A percentile compares a stretch with the other conserved stretches of the same genome.
Conservation (phyloP, 2,113 vertebrate species). For the Baryphthengus martii region DNA sequence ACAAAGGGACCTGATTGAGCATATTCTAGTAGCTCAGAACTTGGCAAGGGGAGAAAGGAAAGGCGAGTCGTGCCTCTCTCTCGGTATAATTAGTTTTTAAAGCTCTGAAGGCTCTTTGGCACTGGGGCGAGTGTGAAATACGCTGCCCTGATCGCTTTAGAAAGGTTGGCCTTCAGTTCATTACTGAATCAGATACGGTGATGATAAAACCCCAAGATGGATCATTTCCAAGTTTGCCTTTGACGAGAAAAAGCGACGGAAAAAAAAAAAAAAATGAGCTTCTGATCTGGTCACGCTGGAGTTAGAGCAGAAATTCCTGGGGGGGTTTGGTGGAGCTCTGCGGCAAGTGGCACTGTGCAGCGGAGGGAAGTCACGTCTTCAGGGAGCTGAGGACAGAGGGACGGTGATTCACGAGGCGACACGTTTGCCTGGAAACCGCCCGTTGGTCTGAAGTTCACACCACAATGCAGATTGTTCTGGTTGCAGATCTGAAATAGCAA, state of each 20-base stretch:
- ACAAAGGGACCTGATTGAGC: conserved; percentile 45
- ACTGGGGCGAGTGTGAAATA: background rate
- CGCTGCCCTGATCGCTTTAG: conserved; percentile 51
- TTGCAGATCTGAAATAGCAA: background rate
- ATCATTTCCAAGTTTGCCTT: conserved; percentile 61
- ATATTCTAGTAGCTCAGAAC: conserved; percentile 16
- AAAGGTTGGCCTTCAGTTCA: conserved; percentile 66
- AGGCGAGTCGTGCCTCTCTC: conserved; percentile 34
- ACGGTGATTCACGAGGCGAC: background rate
- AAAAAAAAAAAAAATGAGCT: background rate
- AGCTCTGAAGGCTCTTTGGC: conserved; percentile 60
- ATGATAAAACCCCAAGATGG: conserved; percentile 29
- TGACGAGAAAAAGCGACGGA: background rate
- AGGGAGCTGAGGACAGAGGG: background rate
- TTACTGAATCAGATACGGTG: conserved; percentile 37
- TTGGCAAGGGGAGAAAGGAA: conserved; percentile 14
- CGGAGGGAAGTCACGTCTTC: background rate
- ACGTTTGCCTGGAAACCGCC: background rate
- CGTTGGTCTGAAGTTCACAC: background rate
- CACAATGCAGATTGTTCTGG: fast-evolving
- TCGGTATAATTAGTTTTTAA: conserved; percentile 66
- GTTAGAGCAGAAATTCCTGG: background rate
- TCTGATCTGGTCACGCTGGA: background rate
- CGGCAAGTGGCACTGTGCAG: background rate
- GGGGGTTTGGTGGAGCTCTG: background rate